Percentiles rank a stretch among this genome's conserved stretches.
Evolutionary conservation across 2,113 vertebrate species (phyloP).

Genomic region (Neodontobutis hainanensis): DNA sequence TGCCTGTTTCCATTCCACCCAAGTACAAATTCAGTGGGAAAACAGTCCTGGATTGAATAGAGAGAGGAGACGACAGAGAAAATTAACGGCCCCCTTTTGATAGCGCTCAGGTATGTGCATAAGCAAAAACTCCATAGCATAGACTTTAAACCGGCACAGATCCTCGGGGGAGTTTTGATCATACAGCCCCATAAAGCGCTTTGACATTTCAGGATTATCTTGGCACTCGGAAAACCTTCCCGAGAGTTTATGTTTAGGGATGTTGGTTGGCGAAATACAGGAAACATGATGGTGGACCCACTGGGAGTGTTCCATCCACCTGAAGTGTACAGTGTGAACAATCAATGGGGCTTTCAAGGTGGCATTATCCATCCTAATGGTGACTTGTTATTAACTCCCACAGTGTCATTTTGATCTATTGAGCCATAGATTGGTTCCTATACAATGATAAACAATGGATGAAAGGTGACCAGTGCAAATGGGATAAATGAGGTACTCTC

Average conservation of each 20-base stretch:
- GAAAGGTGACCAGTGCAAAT: conserved; percentile 56
- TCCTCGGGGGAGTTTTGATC: conserved; percentile 76
- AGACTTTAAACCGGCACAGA: conserved; percentile 53
- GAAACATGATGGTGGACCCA: conserved; percentile 28
- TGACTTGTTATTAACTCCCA: conserved; percentile 75
- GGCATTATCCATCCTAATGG: conserved; percentile 78
- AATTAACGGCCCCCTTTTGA: conserved; percentile 71
- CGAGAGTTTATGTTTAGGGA: conserved; percentile 39
- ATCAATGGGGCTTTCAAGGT: conserved; percentile 69
- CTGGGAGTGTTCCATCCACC: conserved; percentile 37
- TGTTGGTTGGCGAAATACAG: conserved; percentile 52
- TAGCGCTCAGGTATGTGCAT: conserved; percentile 76
- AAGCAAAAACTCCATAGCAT: conserved; percentile 77
- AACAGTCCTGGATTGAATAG: conserved; percentile 26
- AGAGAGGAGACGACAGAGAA: neutral
- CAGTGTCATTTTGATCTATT: conserved; percentile 78
- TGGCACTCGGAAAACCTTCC: conserved; percentile 64
- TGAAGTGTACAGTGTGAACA: conserved; percentile 37
- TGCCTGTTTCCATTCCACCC: conserved; percentile 43
- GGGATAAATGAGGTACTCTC: conserved; percentile 55
- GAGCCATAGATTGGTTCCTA: conserved; percentile 72
- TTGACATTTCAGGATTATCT: conserved; percentile 74
- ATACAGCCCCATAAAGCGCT: conserved; percentile 74
- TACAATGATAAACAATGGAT: conserved; percentile 74
- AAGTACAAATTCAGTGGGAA: conserved; percentile 55